Conservation (phyloP, 2,797 vertebrate genomes). For the Megalops cyprinoides region DNA sequence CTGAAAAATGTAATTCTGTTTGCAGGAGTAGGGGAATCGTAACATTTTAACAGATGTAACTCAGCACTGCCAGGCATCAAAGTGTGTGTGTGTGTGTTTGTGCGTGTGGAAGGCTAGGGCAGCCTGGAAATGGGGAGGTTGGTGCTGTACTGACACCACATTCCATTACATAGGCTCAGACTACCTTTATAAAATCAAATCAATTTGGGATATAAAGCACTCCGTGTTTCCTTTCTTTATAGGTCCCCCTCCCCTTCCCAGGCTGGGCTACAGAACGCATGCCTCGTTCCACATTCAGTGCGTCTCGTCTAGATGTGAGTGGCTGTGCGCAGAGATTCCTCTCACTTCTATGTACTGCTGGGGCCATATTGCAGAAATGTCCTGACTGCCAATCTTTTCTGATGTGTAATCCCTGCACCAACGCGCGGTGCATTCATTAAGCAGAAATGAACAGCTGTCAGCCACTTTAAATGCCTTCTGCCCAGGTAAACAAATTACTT, state of each 20-base stretch:
- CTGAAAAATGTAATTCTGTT: too few relatives aligned
- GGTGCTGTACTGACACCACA: neutral
- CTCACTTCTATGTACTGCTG: neutral
- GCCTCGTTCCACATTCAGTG: too few relatives aligned
- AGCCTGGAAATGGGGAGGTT: too few relatives aligned
- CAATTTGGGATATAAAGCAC: neutral
- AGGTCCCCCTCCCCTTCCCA: too few relatives aligned
- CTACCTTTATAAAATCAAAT: constrained; percentile 1
- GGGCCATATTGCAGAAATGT: neutral
- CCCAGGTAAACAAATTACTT: neutral
- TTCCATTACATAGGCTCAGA: neutral
- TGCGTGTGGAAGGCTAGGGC: neutral
- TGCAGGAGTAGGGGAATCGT: neutral
- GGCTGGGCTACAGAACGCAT: too few relatives aligned
- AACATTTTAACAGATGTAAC: constrained; percentile 4
- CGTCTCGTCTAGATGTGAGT: too few relatives aligned
- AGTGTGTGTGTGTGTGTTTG: neutral
- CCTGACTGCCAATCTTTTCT: neutral
- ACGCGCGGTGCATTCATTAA: neutral
- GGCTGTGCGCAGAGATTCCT: too few relatives aligned
- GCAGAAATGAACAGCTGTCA: neutral
- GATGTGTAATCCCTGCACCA: neutral
- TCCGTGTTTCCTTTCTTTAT: too few relatives aligned
- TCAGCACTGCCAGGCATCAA: constrained; percentile 18
- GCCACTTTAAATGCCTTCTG: neutral